Evolutionary conservation across 2,888 invertebrate genomes (phyloP), one percentile per base, ranked within the genome.

Genomic region (Lochmaea capreae): DNA sequence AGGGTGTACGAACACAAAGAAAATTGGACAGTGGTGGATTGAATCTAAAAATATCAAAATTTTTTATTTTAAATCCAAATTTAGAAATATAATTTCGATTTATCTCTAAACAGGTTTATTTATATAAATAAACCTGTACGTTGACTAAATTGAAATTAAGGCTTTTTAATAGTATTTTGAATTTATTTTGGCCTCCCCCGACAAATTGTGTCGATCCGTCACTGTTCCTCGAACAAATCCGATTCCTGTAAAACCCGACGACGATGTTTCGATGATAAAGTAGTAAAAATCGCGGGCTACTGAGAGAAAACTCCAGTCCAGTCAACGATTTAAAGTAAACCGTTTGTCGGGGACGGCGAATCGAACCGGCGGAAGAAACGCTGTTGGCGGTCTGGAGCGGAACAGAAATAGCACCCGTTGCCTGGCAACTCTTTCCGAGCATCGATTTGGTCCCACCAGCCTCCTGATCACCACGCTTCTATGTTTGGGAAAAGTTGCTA

Each of bases 391-490:
- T 87, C 86, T 85, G 86, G 85, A 85, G 84, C 73, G 73, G 82
- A 83, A 83, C 61, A 71, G 82, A 83, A 84, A 83, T 83, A 83
- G 82, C 83, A 83, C 84, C 81, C 82, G 83, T 84, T 81, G 82
- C 72, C 84, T 82, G 83, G 83, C 84, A 82, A 86, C 86, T 86
- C 84, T 83, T 84, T 83, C 85, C 84, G 82, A 84, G 83, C 85
- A 87, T 86, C 86, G 85, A 85, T 85, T 83, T 84, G 85, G 85
- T 86, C 86, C 86, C 86, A 86, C 86, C 86, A 77, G 77, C 78
- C 79, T 77, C 76, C 76, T 77, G 75, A 74, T 74, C 71, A 65
- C 74, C 74, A 68, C 69, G 73, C 66, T 67, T 71, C 67, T 67
- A 71, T 33, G 69, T 74, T 67, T 46, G 42, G 57, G 11, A 69